Percentiles rank a stretch among this genome's conserved stretches.
These are phyloP conservation scores for Neodiprion virginianus DNA, from an alignment of 1,140 invertebrate species.

Conservation along the genomic window DNA sequence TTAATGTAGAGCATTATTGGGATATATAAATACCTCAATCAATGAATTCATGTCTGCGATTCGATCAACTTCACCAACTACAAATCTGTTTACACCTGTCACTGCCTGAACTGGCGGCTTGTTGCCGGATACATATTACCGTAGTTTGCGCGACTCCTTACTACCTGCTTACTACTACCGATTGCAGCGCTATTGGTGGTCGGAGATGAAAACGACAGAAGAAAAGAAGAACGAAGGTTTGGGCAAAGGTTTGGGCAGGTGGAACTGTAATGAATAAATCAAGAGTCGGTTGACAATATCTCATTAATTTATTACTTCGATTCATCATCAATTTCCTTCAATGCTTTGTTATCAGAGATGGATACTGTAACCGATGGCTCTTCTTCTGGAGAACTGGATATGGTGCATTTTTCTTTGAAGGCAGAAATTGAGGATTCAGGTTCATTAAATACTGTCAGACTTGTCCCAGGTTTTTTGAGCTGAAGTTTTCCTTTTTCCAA, in stretches of 20 bases:
- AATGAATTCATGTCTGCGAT: neutral
- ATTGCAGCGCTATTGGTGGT: neutral
- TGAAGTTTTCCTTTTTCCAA: slow-evolving; percentile 54
- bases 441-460: slow-evolving; percentile 15
- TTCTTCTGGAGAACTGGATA: neutral
- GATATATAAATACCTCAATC: neutral
- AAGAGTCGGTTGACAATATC: too few species aligned
- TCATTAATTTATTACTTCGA: too few species aligned
- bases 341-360: too few species aligned
- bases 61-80: neutral
- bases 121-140: neutral
- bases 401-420: neutral
- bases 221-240: too few species aligned
- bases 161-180: neutral
- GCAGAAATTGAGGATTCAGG: neutral
- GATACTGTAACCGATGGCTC: too few species aligned
- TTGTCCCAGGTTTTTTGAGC: slow-evolving; percentile 41
- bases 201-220: too few species aligned
- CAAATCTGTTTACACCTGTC: neutral
- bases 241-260: too few species aligned
- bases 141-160: neutral
- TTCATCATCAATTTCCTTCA: too few species aligned
- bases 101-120: neutral
- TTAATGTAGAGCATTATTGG: too few species aligned
- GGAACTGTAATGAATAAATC: too few species aligned